Evolutionary conservation across 2,797 vertebrate genomes (phyloP).

Genomic region (Dryobates pubescens): DNA sequence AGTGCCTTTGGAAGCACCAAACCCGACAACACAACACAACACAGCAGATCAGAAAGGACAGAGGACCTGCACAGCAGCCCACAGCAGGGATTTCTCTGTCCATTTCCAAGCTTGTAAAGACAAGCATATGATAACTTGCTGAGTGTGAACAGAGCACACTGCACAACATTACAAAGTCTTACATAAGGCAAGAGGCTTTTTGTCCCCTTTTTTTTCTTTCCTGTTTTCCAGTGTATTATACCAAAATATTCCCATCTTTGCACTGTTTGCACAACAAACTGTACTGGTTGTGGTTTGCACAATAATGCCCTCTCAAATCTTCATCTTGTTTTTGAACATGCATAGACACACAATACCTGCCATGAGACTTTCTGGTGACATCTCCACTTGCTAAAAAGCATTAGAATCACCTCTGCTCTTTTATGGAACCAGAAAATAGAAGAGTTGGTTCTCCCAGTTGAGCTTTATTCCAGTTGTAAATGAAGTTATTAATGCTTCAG

Average conservation of each 20-base stretch:
- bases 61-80: not conserved
- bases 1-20: not conserved
- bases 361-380: not conserved
- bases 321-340: fast-evolving
- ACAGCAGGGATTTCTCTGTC: not conserved
- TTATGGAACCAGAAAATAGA: not conserved
- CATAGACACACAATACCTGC: not conserved
- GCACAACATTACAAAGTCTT: not conserved
- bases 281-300: not conserved
- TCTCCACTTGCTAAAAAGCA: not conserved
- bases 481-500: constrained; percentile 45
- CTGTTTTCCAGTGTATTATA: not conserved
- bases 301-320: not conserved
- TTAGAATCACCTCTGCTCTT: not conserved
- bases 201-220: not conserved
- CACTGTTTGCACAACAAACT: not conserved
- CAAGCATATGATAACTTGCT: not conserved
- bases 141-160: not conserved
- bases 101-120: not conserved
- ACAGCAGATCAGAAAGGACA: fast-evolving
- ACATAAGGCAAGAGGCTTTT: not conserved
- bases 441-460: not conserved
- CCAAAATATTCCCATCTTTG: not conserved
- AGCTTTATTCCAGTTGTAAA: constrained; percentile 33
- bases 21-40: fast-evolving